A percentile compares a stretch with the other conserved stretches of the same genome.
phyloP scores from a whole-genome alignment of 2,888 invertebrate genomes.

The Synanthedon andrenaeformis region DNA sequence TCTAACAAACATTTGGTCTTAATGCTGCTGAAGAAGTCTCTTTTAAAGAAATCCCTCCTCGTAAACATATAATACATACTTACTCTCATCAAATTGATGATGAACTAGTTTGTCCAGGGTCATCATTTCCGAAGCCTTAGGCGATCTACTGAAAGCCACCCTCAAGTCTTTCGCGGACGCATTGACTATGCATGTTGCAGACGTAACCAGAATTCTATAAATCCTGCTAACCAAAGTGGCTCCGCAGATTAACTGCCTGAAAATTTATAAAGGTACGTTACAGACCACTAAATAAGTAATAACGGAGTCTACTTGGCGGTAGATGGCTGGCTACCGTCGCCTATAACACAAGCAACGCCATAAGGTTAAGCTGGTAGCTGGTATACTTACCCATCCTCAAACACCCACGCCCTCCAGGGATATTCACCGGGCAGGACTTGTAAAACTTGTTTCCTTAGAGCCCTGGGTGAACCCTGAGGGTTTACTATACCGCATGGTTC shows the following conservation, averaged over 20 bases:
- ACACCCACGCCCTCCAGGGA: slow-evolving; percentile 1
- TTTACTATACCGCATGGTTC: neutral
- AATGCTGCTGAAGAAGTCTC: too few relatives aligned
- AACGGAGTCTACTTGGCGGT: too few relatives aligned
- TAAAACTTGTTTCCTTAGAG: too few relatives aligned
- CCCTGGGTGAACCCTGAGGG: neutral
- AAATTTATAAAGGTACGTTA: neutral
- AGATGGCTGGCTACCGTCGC: too few relatives aligned
- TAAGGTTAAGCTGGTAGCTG: too few relatives aligned
- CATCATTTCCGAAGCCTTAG: neutral
- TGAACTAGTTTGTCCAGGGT: neutral
- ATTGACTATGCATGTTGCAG: neutral
- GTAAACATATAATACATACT: neutral
- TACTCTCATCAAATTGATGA: neutral
- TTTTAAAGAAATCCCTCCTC: too few relatives aligned
- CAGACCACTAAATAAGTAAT: too few relatives aligned
- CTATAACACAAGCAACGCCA: too few relatives aligned
- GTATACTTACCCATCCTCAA: neutral
- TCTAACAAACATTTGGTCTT: too few relatives aligned
- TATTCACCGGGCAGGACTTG: neutral
- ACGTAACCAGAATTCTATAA: neutral
- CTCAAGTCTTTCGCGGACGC: neutral
- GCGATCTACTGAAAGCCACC: neutral
- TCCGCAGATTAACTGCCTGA: neutral
- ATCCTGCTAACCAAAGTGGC: neutral